Percentiles rank a stretch among this genome's conserved stretches.
Conservation (phyloP, 2,888 invertebrate species). For the Morpho deidamia region DNA sequence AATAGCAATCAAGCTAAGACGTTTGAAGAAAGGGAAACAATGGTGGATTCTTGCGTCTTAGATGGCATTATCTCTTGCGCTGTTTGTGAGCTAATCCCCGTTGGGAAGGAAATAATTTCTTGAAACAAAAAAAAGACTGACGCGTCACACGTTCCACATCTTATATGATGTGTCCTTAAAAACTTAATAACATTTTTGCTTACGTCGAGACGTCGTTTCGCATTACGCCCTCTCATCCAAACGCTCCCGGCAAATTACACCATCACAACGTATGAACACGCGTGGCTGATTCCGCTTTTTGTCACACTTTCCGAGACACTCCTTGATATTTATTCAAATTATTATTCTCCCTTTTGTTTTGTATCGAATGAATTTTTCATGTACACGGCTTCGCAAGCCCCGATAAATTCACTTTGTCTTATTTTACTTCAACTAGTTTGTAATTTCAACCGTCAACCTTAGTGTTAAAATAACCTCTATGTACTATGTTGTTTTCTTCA, state of each 20-base stretch:
- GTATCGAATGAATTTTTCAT: slow-evolving; percentile 75
- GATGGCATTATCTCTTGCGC: slow-evolving; percentile 20
- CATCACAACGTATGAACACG: slow-evolving; percentile 68
- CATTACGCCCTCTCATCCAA: slow-evolving; percentile 47
- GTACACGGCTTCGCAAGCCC: slow-evolving; percentile 62
- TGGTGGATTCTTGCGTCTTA: slow-evolving; percentile 38
- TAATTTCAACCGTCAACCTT: too few relatives aligned
- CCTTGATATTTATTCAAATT: slow-evolving; percentile 76
- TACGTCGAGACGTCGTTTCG: slow-evolving; percentile 49
- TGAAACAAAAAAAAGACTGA: slow-evolving; percentile 30
- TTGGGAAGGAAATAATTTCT: slow-evolving; percentile 31
- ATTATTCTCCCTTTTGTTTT: slow-evolving; percentile 73
- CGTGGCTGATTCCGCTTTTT: slow-evolving; percentile 62
- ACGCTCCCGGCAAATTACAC: slow-evolving; percentile 64
- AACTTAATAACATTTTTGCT: slow-evolving; percentile 69
- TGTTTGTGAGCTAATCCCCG: slow-evolving; percentile 23
- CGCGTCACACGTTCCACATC: slow-evolving; percentile 40
- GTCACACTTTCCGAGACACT: slow-evolving; percentile 53
- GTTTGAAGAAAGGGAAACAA: slow-evolving; percentile 45
- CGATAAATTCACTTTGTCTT: slow-evolving; percentile 75
- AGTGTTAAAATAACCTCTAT: too few relatives aligned
- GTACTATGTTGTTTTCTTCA: too few relatives aligned
- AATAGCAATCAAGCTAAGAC: slow-evolving; percentile 53
- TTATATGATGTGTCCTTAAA: slow-evolving; percentile 44
- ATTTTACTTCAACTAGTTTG: slow-evolving; percentile 55